A percentile compares a stretch with the other conserved stretches of the same genome.
Evolutionary conservation across 2,797 vertebrate genomes (phyloP).

Genomic region (Chiloscyllium punctatum): DNA sequence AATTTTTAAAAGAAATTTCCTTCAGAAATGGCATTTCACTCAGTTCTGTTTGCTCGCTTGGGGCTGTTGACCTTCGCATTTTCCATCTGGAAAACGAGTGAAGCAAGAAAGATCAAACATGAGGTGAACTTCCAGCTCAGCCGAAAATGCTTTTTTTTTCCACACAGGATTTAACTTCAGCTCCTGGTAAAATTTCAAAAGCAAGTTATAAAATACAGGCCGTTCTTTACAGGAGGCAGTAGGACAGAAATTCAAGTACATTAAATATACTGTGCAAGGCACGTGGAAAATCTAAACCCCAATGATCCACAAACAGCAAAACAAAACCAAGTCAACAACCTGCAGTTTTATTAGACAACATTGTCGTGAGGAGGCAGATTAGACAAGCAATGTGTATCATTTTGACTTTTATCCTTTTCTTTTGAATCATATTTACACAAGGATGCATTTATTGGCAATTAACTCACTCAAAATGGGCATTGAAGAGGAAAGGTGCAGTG

Average conservation of each 20-base stretch:
- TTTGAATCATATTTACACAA: background rate
- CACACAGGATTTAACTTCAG: background rate
- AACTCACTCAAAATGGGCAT: background rate
- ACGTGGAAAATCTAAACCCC: background rate
- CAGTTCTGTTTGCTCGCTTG: constrained; percentile 50
- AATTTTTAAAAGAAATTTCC: constrained; percentile 54
- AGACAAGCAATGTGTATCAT: background rate
- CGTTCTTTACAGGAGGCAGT: background rate
- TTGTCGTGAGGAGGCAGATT: background rate
- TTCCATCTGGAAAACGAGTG: constrained; percentile 61
- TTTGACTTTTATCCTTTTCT: background rate
- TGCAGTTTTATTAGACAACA: background rate
- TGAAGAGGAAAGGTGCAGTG: background rate
- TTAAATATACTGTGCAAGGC: background rate
- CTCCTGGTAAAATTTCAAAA: background rate
- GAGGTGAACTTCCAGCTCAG: background rate
- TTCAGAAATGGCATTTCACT: constrained; percentile 55
- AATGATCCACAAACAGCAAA: background rate
- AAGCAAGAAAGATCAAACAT: constrained; percentile 57
- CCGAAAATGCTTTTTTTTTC: background rate
- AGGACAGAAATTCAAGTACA: background rate
- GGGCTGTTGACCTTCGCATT: constrained; percentile 56
- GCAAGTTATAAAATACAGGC: background rate
- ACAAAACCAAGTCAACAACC: background rate
- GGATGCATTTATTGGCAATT: background rate